Evolutionary conservation across 1,140 invertebrate species (phyloP), one percentile per base, ranked within the genome.

Genomic region (Pogonomyrmex californicus): DNA sequence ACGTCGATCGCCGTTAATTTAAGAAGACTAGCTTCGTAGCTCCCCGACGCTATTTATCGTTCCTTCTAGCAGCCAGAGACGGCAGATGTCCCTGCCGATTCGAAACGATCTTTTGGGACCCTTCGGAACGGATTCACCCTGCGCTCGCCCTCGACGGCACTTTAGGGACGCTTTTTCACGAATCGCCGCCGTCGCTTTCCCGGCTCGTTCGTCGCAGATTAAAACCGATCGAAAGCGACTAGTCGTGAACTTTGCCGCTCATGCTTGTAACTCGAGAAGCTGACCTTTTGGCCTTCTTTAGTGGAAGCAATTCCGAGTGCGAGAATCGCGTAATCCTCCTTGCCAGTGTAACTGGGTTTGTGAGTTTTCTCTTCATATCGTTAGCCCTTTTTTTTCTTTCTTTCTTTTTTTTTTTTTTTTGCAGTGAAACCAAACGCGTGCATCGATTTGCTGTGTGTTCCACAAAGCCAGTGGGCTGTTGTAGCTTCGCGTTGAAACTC

Each of bases 221-320:
- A 87, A 87, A 86, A 86, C 56, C 65, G 54, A 86, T 87, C 82
- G 82, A 63, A 78, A 63, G 33, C 47, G 30, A 62, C 51, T 71
- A 49, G 47, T 68, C 62, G 63, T 36, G 63, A 68, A 68, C 54
- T 66, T 78, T 58, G 47, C 10, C 12, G 10, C 6, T 66, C 49
- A 12, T 17, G 51, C 17, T 68, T 65, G 54, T 81, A 86, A 86
- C 41, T 66, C 47, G 41, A 47, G 47, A 70, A 41, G 30, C 10
- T 33, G 68, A 68, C 49, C 76, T 49, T 38, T 86, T 12, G 36
- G 12, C 23, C 54, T 81, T 63, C 23, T 23, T 66, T 51, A n/a
- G 51, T 10, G 4, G 23, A 63, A 58, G 60, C 51, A 38, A 66
- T 82, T 82, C n/a, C 30, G n/a, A 17, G 41, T 38, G 17, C 41